Evolutionary conservation across 2,888 invertebrate genomes (phyloP).

Genomic region (Busseola fusca): DNA sequence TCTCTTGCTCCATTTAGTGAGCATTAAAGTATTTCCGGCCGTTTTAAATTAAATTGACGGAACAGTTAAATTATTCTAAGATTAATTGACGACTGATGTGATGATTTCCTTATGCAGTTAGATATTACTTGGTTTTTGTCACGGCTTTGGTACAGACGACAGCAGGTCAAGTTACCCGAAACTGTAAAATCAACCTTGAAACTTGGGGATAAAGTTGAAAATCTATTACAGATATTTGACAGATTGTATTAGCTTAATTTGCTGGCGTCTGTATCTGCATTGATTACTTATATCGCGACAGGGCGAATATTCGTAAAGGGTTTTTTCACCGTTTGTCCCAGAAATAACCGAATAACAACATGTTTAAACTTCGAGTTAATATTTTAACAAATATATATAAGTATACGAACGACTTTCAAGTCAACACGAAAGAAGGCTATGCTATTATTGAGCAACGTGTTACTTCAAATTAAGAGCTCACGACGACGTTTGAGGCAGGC

Average conservation of each 20-base stretch:
- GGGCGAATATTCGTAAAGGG: not conserved
- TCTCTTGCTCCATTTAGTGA: slow-evolving; percentile 64
- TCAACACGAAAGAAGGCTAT: slow-evolving; percentile 37
- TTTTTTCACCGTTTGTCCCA: not conserved
- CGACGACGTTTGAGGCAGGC: slow-evolving; percentile 60
- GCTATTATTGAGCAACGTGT: slow-evolving; percentile 61
- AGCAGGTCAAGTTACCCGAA: too few relatives aligned
- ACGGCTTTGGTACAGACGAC: not conserved
- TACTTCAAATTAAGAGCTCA: slow-evolving; percentile 70
- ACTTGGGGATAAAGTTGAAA: too few relatives aligned
- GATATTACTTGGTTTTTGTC: not conserved
- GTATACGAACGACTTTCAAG: not conserved
- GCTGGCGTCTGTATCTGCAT: too few relatives aligned
- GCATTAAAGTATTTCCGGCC: slow-evolving; percentile 70
- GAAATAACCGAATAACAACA: slow-evolving; percentile 9
- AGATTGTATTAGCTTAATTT: too few relatives aligned
- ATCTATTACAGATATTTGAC: too few relatives aligned
- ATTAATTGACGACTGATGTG: slow-evolving; percentile 26
- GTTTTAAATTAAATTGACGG: slow-evolving; percentile 68
- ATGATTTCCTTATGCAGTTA: not conserved
- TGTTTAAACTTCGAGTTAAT: slow-evolving; percentile 1
- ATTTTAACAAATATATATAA: slow-evolving; percentile 23
- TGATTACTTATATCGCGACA: not conserved
- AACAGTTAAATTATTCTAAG: slow-evolving; percentile 52
- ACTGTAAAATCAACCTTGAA: too few relatives aligned